Base-by-base conservation (phyloP, 2,888 invertebrate genomes). In the Diarsia dahlii region DNA sequence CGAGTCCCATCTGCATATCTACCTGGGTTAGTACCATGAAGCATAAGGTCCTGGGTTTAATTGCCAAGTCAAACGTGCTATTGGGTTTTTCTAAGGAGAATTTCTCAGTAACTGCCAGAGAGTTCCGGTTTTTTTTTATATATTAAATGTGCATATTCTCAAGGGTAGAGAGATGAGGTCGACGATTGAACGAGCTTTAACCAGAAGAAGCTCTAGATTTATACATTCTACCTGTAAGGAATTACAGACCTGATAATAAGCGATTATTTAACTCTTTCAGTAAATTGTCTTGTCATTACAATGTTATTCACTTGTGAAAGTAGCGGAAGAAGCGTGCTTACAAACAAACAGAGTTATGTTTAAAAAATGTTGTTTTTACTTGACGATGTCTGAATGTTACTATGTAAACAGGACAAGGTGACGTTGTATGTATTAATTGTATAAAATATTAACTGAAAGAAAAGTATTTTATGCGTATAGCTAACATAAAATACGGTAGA, bases 291-390 rank as follows among this genome's bases (percentile, higher is more conserved):
- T 12, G 12, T 46, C 18, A 28, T 28, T 28, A 28, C 28, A 28
- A 28, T 28, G 28, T 28, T 28, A 28, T 28, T 28, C n/a, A 23
- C 10, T 48, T 63, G 12, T 34, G 15, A 20, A 39, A 50, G 20
- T 54, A 48, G 6, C 13, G 13, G 20, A 28, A n/a, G 6, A 23
- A 62, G 13, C 28, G 39, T 69, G 68, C 60, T 70, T 67, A 63
- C 56, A 71, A 73, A 78, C 50, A 79, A 75, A 66, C 54, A 18
- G 13, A 68, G n/a, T 46, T 10, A 15, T 76, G 50, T 69, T 69
- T 64, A 1, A 71, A 64, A 81, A 71, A 68, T 65, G 20, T 18
- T 69, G 50, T 77, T 58, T 50, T 50, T 15, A n/a, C 12, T 18
- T 28, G 23, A 66, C 60, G 28, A 23, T 34, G 46, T n/a, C 48